These are phyloP conservation scores for Barypeithes pellucidus DNA, from an alignment of 2,888 invertebrate genomes.

Conservation along the genomic window DNA sequence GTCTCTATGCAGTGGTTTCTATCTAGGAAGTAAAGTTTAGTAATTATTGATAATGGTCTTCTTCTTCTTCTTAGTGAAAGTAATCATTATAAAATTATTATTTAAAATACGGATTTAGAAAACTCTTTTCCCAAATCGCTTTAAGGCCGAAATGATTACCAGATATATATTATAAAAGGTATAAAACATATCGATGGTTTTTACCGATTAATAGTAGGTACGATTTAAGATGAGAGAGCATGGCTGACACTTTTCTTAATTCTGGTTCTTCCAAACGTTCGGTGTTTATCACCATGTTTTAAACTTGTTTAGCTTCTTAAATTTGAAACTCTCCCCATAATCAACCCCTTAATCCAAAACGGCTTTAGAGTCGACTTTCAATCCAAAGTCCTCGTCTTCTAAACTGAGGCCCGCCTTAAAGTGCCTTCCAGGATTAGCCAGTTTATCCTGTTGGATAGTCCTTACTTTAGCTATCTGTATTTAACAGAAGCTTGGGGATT, in stretches of 20 bases:
- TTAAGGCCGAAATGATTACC: no score
- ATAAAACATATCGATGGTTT: no score
- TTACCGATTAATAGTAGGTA: no score
- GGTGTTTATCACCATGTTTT: slow-evolving; percentile 28
- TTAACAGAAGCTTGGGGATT: slow-evolving; percentile 67
- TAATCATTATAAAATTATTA: no score
- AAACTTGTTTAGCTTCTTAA: slow-evolving; percentile 32
- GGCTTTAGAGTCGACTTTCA: slow-evolving; percentile 51
- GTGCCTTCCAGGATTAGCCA: slow-evolving; percentile 59
- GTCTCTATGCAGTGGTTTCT: neutral
- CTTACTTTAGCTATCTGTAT: slow-evolving; percentile 68
- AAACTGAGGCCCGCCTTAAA: slow-evolving; percentile 56
- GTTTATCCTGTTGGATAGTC: slow-evolving; percentile 61
- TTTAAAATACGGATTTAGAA: no score
- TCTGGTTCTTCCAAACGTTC: neutral
- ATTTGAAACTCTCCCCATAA: slow-evolving; percentile 37
- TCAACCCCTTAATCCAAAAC: slow-evolving; percentile 46
- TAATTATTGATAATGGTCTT: no score
- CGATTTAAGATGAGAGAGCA: no score
- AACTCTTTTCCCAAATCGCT: no score
- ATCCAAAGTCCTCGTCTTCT: slow-evolving; percentile 54
- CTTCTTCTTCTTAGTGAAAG: no score
- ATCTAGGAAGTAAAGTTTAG: neutral
- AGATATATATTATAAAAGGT: no score
- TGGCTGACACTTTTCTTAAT: no score